Base-by-base conservation (phyloP, 2,888 invertebrate species). In the Acronicta alni region DNA sequence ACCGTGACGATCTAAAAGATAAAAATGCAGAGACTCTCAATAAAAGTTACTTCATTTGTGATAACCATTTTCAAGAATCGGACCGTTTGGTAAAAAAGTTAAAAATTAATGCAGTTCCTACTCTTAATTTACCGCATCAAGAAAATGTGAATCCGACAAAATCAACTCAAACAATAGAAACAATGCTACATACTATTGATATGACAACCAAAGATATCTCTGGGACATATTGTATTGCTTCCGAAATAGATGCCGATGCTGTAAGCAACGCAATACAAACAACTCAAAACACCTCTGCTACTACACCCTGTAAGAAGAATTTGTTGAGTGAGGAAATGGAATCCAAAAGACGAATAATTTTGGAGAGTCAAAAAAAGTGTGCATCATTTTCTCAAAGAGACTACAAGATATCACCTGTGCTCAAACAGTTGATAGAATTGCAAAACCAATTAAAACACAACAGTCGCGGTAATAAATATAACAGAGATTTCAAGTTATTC, bases 31-130 rank as follows among this genome's bases (percentile, higher is more conserved):
- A n/a, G n/a, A 35, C n/a, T 35, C n/a, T 35, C 1, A 35, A 35
- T 7, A 35, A 35, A 35, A 35, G n/a, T n/a, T 35, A n/a, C n/a
- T 35, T n/a, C 5, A n/a, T 35, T 8, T 35, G 35, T n/a, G 35
- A 35, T 35, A n/a, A n/a, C 14, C 35, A 35, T 35, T 35, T 35
- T 35, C n/a, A 35, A 35, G 35, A 35, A 35, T 35, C 35, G n/a
- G 35, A 35, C n/a, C 35, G 35, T 6, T 6, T 35, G n/a, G 35
- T 15, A n/a, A 35, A 35, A 8, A 35, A 35, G 35, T 7, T 35
- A 35, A 35, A 35, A 35, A n/a, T 35, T n/a, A 35, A 35, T 35
- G 35, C 35, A 35, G 35, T 35, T 35, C 35, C 35, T n/a, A 35
- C 35, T 35, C 35, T 35, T n/a, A 35, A 35, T 35, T 35, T 35